Base-by-base conservation (phyloP, 2,113 vertebrate genomes). In the Crotophaga sulcirostris region DNA sequence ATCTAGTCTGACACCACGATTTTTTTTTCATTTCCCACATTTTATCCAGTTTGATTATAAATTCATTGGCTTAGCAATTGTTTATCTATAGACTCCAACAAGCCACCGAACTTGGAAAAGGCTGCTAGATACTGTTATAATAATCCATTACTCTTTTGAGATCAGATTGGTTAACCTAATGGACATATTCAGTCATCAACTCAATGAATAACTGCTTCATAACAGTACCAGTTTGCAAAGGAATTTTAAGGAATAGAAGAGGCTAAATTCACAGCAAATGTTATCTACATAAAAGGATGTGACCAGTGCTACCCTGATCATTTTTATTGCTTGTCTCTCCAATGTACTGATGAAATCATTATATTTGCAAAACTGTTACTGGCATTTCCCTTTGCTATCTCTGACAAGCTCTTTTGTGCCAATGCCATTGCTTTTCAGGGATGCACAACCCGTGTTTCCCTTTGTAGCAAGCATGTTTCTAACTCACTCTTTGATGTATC, bases 381-480 rank as follows among this genome's bases (percentile, higher is more conserved):
- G n/a, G 69, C 73, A 89, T 87, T 96, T 94, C 49, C 56, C 40
- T 87, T 81, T 91, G 28, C 69, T 93, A 25, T 84, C 64, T 92
- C 47, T 94, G 94, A 95, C 94, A 94, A 95, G 84, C 31, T 64
- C 66, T 58, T 84, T 84, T 94, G 69, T 92, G 81, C 89, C 69
- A 59, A 67, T 73, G 64, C 31, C 87, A 60, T 15, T 68, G 47
- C 87, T 87, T 94, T 94, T 84, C 80, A 89, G 40, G 56, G 52
- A 92, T 78, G 66, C 74, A 84, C 52, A 91, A 87, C 60, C 58
- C 73, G 49, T 45, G 47, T 66, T 91, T 36, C 38, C 31, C 78
- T 93, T 87, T 89, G 66, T 75, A 72, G 77, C 33, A 78, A 66
- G 49, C 15, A 44, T 94, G 91, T 84, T 96, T 92, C 66, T 89